Conservation (phyloP, 2,888 invertebrate genomes). For the Volucella inanis region DNA sequence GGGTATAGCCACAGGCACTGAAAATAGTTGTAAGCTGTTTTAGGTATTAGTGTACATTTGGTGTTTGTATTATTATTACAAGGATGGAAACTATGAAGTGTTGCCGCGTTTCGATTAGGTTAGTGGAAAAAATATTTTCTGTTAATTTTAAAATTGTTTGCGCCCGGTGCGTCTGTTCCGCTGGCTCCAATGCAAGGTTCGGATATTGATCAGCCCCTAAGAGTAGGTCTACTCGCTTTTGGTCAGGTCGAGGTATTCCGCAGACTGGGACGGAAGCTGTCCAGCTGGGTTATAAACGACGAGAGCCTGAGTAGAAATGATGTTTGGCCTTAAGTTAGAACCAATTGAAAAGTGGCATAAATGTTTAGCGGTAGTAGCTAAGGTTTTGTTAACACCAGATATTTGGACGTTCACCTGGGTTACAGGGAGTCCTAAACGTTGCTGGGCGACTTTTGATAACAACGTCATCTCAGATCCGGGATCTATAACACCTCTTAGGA, state of each 20-base stretch:
- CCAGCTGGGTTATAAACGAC: conserved; percentile 36
- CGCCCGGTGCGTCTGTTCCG: too few species aligned
- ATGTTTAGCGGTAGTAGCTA: background rate
- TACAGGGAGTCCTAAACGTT: background rate
- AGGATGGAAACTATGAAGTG: too few species aligned
- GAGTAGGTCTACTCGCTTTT: conserved; percentile 19
- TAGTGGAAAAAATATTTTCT: too few species aligned
- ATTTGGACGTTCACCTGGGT: background rate
- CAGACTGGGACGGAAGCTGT: conserved; percentile 8
- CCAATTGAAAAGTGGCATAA: conserved; percentile 20
- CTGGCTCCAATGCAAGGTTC: background rate
- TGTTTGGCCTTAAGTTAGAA: background rate
- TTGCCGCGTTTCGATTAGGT: too few species aligned
- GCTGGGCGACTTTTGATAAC: conserved; percentile 12
- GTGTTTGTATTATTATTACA: too few species aligned
- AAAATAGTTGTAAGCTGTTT: too few species aligned
- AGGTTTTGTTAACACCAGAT: conserved; percentile 11
- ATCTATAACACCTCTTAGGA: conserved; percentile 14
- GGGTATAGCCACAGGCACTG: too few species aligned
- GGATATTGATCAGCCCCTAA: conserved; percentile 29
- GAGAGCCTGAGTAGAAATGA: conserved; percentile 5
- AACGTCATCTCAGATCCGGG: conserved; percentile 16
- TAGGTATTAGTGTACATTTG: too few species aligned
- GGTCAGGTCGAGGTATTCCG: background rate
- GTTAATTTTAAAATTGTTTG: too few species aligned